These are phyloP conservation scores for Campoletis sonorensis DNA, from an alignment of 1,140 invertebrate species.

Conservation along the genomic window DNA sequence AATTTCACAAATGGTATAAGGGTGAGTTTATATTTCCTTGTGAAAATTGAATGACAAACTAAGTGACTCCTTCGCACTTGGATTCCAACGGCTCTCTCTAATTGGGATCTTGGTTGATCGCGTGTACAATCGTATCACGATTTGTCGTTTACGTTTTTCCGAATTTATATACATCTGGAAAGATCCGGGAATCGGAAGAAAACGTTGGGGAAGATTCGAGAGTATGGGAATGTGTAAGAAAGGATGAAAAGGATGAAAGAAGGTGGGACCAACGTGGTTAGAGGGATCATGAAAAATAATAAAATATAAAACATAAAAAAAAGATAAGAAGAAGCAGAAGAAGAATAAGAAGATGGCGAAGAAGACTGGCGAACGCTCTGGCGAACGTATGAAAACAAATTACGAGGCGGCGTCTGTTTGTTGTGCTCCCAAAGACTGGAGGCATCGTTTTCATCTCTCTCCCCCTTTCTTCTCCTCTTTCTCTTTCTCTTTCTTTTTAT, in stretches of 20 bases:
- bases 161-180: neutral
- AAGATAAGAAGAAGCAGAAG: constrained; percentile 45
- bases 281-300: constrained; percentile 46
- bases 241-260: neutral
- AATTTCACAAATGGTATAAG: neutral
- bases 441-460: constrained; percentile 45
- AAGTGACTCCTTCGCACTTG: neutral
- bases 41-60: constrained; percentile 5
- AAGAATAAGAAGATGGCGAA: constrained; percentile 56
- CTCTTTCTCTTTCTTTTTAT: constrained; percentile 10
- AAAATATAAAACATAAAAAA: constrained; percentile 48
- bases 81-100: neutral
- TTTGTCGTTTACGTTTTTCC: neutral
- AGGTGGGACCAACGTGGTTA: neutral
- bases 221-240: neutral
- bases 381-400: constrained; percentile 75
- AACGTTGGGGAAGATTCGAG: neutral
- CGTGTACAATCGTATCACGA: neutral
- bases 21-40: neutral
- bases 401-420: constrained; percentile 75
- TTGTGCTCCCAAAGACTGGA: constrained; percentile 61
- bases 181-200: neutral
- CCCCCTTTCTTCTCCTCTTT: constrained; percentile 20
- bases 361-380: constrained; percentile 67
- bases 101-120: neutral